phyloP scores from a whole-genome alignment of 2,797 vertebrate genomes.

The Argyrosomus regius region DNA sequence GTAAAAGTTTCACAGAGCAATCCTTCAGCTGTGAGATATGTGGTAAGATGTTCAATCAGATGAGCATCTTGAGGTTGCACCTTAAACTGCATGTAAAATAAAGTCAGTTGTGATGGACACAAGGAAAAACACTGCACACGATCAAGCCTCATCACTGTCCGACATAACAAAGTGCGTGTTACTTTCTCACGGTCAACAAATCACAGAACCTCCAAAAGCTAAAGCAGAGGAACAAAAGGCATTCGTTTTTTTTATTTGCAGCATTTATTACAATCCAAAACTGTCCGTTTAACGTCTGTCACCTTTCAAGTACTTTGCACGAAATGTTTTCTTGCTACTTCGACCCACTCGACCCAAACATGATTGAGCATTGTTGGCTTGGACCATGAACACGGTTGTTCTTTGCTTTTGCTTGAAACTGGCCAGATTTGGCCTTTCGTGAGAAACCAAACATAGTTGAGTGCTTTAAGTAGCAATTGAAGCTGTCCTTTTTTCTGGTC shows the following conservation, averaged over 20 bases:
- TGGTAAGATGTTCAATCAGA: constrained; percentile 60
- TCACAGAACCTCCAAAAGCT: constrained; percentile 12
- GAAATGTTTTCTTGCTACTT: constrained; percentile 18
- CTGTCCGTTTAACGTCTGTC: not conserved
- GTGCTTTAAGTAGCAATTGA: not conserved
- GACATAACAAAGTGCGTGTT: not conserved
- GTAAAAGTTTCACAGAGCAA: constrained; percentile 44
- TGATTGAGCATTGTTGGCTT: not conserved
- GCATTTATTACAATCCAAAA: not conserved
- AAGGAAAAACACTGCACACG: not conserved
- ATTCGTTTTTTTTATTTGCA: not conserved
- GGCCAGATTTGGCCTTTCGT: not conserved
- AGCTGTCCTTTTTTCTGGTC: not conserved
- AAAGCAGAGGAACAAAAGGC: not conserved
- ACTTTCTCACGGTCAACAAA: not conserved
- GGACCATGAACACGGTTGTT: not conserved
- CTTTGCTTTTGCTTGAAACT: not conserved
- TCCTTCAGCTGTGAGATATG: constrained; percentile 64
- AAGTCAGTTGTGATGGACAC: not conserved
- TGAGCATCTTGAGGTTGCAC: constrained; percentile 69
- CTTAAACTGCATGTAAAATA: constrained; percentile 58
- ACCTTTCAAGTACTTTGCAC: constrained; percentile 3
- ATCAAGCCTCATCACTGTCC: not conserved
- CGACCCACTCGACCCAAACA: not conserved
- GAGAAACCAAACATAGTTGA: not conserved